Evolutionary conservation across 2,888 invertebrate genomes (phyloP), one percentile per base, ranked within the genome.

Genomic region (Hyposoter dolosus): DNA sequence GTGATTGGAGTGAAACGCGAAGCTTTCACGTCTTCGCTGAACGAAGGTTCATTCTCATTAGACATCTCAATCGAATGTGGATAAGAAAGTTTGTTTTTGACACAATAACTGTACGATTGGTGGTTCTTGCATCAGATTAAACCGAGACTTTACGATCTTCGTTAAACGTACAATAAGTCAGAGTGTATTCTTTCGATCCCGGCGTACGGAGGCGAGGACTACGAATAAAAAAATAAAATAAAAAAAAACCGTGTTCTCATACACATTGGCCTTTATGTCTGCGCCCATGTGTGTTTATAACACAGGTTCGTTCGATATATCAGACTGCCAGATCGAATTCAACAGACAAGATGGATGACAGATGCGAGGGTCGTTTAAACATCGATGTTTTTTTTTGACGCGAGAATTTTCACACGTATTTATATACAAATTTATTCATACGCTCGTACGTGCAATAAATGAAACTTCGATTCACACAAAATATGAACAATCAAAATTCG

Each of bases 321-420:
- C 74, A 76, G 43, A 23, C 53, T 65, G 82, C 53, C 66, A 56
- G 43, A 40, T 17, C 43, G 17, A n/a, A 65, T n/a, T 53, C 45
- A 66, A 75, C n/a, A 63, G 40, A 60, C 53, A 82, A 74, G 82
- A 68, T 47, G 47, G 53, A 68, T 72, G 68, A 82, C 82, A 82
- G 82, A 82, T 82, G 75, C 68, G 45, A 56, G 68, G 75, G 82
- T 82, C 82, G 75, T 82, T 82, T 76, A 69, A 75, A 28, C 82
- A 76, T 75, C 56, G 15, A 75, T 19, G 32, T 65, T 17, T 50
- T 60, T 76, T 66, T 68, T 76, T 40, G 19, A 82, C 43, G 32
- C 32, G 68, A 53, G 47, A 68, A 75, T 82, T 45, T 40, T 76
- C 53, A 56, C 71, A 50, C 50, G 32, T 53, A 72, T 50, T 50